Percentiles rank a stretch among this genome's conserved stretches.
Evolutionary conservation across 2,888 invertebrate genomes (phyloP).

Genomic region (Ennomos quercinarius): DNA sequence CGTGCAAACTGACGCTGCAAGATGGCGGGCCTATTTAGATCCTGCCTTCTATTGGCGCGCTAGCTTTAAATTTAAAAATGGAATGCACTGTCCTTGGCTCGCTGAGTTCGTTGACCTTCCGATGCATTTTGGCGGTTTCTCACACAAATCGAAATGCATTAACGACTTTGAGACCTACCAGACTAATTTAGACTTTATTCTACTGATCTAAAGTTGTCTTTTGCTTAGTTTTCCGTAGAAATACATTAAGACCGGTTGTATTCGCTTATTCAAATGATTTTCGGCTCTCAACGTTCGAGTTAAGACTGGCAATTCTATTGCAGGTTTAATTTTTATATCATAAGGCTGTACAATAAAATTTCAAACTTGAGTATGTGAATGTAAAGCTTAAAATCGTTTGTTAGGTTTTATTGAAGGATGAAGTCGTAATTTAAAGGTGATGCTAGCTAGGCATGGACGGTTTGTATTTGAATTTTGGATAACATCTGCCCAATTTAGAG

Average conservation of each 20-base stretch:
- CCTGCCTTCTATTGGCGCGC: constrained; percentile 82
- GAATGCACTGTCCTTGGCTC: constrained; percentile 85
- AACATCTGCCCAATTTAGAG: constrained; percentile 51
- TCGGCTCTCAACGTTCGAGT: constrained; percentile 54
- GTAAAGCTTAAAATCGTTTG: constrained; percentile 47
- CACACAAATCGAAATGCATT: constrained; percentile 59
- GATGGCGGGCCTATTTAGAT: constrained; percentile 84
- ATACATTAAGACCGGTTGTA: constrained; percentile 49
- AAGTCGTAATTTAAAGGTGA: constrained; percentile 53
- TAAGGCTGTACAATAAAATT: constrained; percentile 34
- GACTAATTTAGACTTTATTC: constrained; percentile 54
- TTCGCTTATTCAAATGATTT: constrained; percentile 56
- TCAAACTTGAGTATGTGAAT: constrained; percentile 36
- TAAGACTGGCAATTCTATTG: constrained; percentile 58
- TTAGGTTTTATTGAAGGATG: constrained; percentile 46
- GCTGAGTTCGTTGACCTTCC: constrained; percentile 81
- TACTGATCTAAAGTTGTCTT: constrained; percentile 52
- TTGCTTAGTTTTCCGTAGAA: constrained; percentile 46
- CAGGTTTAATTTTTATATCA: constrained; percentile 48
- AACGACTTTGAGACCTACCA: constrained; percentile 48
- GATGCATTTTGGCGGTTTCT: constrained; percentile 83
- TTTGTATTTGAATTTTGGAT: constrained; percentile 52
- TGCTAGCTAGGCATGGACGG: constrained; percentile 53
- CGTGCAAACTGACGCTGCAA: constrained; percentile 77
- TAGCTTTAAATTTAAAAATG: constrained; percentile 83